These are phyloP conservation scores for Entomobrya multifasciata DNA, from an alignment of 2,888 invertebrate genomes.

Conservation along the genomic window DNA sequence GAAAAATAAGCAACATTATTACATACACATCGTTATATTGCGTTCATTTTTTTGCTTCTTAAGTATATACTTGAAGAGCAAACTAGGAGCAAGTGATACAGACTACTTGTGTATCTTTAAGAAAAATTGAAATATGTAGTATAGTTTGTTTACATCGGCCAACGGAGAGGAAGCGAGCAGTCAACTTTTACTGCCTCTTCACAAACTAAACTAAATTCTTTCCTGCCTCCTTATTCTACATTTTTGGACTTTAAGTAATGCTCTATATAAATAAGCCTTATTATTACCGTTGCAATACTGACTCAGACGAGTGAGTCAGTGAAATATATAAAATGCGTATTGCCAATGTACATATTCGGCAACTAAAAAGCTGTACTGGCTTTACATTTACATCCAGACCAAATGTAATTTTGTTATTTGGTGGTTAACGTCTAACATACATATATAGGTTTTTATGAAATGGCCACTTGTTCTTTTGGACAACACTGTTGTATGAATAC, in stretches of 20 bases:
- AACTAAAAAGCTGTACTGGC: no score
- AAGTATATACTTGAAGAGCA: not conserved
- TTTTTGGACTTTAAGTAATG: conserved; percentile 14
- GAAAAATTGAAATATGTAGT: conserved; percentile 18
- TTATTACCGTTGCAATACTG: conserved; percentile 1
- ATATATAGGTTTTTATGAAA: conserved; percentile 20
- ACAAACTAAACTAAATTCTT: conserved; percentile 52
- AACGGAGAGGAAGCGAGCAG: conserved; percentile 65
- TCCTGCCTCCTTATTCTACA: conserved; percentile 8
- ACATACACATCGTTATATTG: conserved; percentile 9
- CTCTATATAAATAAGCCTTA: conserved; percentile 35
- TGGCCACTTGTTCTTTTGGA: conserved; percentile 35
- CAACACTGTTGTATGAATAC: not conserved
- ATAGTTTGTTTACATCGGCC: conserved; percentile 31
- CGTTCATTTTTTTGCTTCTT: not conserved
- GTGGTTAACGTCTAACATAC: no score
- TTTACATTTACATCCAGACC: no score
- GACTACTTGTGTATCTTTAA: not conserved
- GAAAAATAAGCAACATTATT: not conserved
- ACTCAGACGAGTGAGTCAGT: no score
- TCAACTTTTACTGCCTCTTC: conserved; percentile 69
- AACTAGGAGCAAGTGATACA: not conserved
- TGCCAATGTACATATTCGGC: no score
- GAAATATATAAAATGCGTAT: no score
- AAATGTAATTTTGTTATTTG: no score